phyloP scores from a whole-genome alignment of 1,140 invertebrate species.

The Chlorops oryzae region DNA sequence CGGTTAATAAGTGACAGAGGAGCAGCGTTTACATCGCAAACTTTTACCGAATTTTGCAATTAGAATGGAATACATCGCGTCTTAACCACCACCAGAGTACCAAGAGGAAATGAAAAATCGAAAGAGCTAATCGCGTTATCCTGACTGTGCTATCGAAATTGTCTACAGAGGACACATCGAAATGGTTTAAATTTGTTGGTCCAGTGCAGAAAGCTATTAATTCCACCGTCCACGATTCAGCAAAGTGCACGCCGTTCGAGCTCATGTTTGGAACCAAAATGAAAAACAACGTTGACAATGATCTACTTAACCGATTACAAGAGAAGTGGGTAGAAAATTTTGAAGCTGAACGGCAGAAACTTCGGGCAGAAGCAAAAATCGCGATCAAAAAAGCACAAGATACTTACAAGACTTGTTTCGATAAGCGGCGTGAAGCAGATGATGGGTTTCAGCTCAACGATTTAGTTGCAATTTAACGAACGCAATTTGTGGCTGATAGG shows the following conservation, averaged over 20 bases:
- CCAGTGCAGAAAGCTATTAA: constrained; percentile 11
- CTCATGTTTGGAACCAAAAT: constrained; percentile 8
- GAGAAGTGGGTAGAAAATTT: no score
- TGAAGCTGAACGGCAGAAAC: not conserved
- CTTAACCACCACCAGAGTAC: no score
- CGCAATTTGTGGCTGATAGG: constrained; percentile 24
- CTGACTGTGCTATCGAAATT: constrained; percentile 9
- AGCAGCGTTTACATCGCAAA: no score
- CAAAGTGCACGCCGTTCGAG: constrained; percentile 7
- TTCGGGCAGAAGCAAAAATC: constrained; percentile 5
- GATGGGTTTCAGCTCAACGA: constrained; percentile 21
- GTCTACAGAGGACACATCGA: not conserved
- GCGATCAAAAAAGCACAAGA: constrained; percentile 5
- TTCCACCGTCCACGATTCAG: constrained; percentile 2
- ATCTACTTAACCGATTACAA: no score
- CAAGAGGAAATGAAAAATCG: constrained; percentile 12
- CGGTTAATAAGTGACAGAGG: no score
- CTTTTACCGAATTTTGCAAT: no score
- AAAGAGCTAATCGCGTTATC: constrained; percentile 20
- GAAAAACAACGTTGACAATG: constrained; percentile 3
- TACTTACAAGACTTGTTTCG: not conserved
- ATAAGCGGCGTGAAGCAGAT: constrained; percentile 10
- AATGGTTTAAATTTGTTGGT: constrained; percentile 10
- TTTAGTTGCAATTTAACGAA: constrained; percentile 32
- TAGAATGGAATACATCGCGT: no score